Evolutionary conservation across 1,140 invertebrate species (phyloP).

Genomic region (Drosophila aff.): DNA sequence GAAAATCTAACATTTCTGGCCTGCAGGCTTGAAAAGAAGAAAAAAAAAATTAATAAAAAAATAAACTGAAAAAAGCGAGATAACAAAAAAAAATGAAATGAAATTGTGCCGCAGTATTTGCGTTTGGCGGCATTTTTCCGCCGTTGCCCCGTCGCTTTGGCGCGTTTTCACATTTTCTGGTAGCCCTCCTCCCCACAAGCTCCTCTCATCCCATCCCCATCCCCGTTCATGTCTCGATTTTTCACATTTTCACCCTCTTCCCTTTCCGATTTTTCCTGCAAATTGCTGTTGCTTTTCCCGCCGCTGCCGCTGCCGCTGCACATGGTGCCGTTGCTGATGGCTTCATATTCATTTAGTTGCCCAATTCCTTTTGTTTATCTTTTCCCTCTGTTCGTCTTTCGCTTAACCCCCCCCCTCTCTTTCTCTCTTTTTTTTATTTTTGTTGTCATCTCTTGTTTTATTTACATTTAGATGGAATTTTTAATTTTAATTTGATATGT

Average conservation of each 20-base stretch:
- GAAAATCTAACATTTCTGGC: conserved; percentile 57
- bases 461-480: conserved; percentile 66
- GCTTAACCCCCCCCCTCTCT: not conserved
- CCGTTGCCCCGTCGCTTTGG: conserved; percentile 33
- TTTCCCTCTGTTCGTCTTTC: conserved; percentile 17
- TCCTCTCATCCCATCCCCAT: not conserved
- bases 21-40: conserved; percentile 47
- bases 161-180: conserved; percentile 54
- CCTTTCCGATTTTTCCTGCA: conserved; percentile 7
- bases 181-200: not conserved
- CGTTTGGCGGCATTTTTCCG: conserved; percentile 70
- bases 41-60: conserved; percentile 41
- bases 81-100: conserved; percentile 35
- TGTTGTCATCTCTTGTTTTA: conserved; percentile 36
- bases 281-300: conserved; percentile 15
- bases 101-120: conserved; percentile 72
- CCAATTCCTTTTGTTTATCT: conserved; percentile 64
- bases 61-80: conserved; percentile 47
- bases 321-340: conserved; percentile 34
- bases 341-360: conserved; percentile 47
- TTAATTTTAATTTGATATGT: conserved; percentile 62
- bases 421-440: not conserved
- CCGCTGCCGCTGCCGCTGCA: conserved; percentile 26
- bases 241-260: conserved; percentile 18
- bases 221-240: conserved; percentile 10